Base-by-base conservation (phyloP, 1,140 invertebrate species). In the Drosophila pectinifera region DNA sequence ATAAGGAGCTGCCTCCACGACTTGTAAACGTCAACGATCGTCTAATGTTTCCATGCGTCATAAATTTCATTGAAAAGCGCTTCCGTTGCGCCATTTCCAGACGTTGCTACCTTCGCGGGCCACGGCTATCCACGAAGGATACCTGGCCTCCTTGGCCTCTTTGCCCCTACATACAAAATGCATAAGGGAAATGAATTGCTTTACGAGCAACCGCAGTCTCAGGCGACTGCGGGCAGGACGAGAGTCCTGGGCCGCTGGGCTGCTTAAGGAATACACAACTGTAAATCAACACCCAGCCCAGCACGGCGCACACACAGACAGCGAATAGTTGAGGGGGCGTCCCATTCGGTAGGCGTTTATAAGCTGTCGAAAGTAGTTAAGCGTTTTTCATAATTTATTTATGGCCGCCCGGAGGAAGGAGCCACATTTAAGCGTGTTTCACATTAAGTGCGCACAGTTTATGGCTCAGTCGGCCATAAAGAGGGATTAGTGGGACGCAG, bases 381-480 rank as follows among this genome's bases (percentile, higher is more conserved):
- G 84, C 84, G 85, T 90, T 89, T 90, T 89, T 89, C 84, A 89
- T 89, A 89, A 89, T 89, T 90, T 89, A 89, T 89, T 89, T 89
- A 89, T 89, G 84, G 55, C 53, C 62, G 62, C 59, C 48, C 79
- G 69, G 49, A 46, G 41, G 36, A 63, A 72, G 83, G 73, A 65
- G 74, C 68, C 45, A 69, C 84, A 69, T 84, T 80, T 84, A 89
- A 89, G 76, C 80, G 72, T 89, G 85, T 89, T 89, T 89, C 79
- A 89, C 89, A 80, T 88, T 88, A 89, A 88, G 84, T 88, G 84
- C 83, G 63, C 84, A 53, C 62, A 83, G 80, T 88, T 86, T 89
- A 88, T 88, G 84, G 80, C 84, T 64, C 59, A 69, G 42, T 63
- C 64, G 79, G 70, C 80, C 73, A 83, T 89, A 88, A 88, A 88